Conservation (phyloP, 30 jellyfish, hydroid and myxozoan species). For the Mastigias papua region DNA sequence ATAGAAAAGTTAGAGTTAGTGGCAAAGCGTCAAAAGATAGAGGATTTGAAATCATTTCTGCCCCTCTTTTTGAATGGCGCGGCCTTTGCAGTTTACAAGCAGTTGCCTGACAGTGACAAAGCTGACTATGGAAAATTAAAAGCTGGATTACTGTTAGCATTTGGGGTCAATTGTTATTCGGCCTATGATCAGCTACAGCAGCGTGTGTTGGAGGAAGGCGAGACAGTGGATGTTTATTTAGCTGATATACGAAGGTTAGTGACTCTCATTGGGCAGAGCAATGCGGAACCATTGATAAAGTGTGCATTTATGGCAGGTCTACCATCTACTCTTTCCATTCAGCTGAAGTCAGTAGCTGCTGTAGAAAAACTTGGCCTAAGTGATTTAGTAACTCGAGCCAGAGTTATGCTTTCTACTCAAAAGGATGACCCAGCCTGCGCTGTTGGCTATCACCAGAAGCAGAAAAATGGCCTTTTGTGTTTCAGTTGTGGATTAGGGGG, state of each 20-base stretch:
- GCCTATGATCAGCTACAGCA: slow-evolving; percentile 2
- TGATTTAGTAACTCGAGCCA: not conserved
- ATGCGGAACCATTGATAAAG: not conserved
- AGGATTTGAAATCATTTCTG: not conserved
- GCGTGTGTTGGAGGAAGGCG: slow-evolving; percentile 9
- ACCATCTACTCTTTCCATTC: not conserved
- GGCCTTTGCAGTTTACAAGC: not conserved
- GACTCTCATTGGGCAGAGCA: not conserved
- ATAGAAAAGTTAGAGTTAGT: slow-evolving; percentile 16
- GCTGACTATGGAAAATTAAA: not conserved
- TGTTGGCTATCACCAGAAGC: not conserved
- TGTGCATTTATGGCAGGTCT: not conserved
- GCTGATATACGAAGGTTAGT: not conserved
- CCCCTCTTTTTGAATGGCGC: not conserved
- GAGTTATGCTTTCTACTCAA: not conserved
- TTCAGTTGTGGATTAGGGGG: not conserved
- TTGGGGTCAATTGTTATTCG: not conserved
- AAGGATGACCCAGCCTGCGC: not conserved
- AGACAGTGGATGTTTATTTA: slow-evolving; percentile 34
- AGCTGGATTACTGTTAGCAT: not conserved
- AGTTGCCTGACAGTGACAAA: not conserved
- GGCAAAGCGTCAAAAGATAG: not conserved
- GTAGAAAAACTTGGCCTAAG: not conserved
- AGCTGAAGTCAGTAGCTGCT: not conserved
- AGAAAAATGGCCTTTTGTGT: not conserved